phyloP scores from a whole-genome alignment of 2,888 invertebrate genomes.

The Meloe dianella region DNA sequence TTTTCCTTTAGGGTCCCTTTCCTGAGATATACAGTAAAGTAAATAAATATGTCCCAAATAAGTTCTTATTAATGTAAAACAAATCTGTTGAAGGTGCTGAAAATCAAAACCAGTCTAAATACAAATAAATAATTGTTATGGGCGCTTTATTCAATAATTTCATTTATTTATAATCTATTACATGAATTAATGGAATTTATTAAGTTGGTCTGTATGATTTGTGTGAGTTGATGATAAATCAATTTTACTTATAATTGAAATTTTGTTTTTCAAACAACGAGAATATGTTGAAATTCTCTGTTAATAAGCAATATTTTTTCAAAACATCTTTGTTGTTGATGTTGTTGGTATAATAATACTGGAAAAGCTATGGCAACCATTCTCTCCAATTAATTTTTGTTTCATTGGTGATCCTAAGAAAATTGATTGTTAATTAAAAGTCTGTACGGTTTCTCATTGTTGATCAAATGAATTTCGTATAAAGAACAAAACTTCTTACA shows the following conservation, averaged over 20 bases:
- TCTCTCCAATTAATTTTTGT: neutral
- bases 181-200: neutral
- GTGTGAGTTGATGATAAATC: neutral
- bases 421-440: constrained; percentile 8
- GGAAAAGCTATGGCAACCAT: neutral
- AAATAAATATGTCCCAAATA: neutral
- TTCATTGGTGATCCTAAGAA: neutral
- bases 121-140: neutral
- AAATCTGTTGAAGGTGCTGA: neutral
- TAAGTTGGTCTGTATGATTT: neutral
- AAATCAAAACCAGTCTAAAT: neutral
- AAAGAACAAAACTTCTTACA: neutral
- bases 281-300: neutral
- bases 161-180: neutral
- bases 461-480: neutral
- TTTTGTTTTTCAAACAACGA: neutral
- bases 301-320: neutral
- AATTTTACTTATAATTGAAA: neutral
- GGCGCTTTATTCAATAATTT: neutral
- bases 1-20: neutral
- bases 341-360: neutral
- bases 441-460: neutral
- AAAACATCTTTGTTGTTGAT: neutral
- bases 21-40: neutral
- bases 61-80: neutral